phyloP scores from a whole-genome alignment of 2,113 vertebrate genomes.

The Riparia riparia region DNA sequence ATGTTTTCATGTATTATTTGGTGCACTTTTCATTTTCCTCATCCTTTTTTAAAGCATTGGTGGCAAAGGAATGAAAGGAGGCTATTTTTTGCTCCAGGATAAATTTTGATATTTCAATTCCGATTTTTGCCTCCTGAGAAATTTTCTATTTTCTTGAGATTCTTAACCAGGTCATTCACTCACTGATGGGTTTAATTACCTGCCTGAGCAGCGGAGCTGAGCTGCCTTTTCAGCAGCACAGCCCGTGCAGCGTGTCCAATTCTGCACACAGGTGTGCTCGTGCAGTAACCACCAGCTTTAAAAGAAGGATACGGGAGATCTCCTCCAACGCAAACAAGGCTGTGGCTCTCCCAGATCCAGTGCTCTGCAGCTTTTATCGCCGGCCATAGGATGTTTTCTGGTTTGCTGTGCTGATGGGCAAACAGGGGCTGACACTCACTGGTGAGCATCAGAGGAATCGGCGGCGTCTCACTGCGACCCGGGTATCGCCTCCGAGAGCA shows the following conservation, averaged over 20 bases:
- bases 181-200: slow-evolving; percentile 30
- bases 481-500: slow-evolving; percentile 21
- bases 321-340: slow-evolving; percentile 1
- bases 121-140: slow-evolving; percentile 57
- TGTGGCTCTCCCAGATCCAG: background rate
- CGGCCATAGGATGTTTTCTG: slow-evolving; percentile 8
- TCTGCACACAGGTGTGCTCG: background rate
- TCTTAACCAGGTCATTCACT: slow-evolving; percentile 49
- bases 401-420: background rate
- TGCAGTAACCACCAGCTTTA: background rate
- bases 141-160: slow-evolving; percentile 61
- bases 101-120: slow-evolving; percentile 66
- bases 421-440: background rate
- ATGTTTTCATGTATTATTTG: slow-evolving; percentile 71
- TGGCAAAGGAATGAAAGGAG: slow-evolving; percentile 58
- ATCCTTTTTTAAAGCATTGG: slow-evolving; percentile 29
- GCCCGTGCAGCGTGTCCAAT: background rate
- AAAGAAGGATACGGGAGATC: background rate
- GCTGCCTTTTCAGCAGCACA: background rate
- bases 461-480: background rate
- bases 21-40: slow-evolving; percentile 52
- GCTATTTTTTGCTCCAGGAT: slow-evolving; percentile 64
- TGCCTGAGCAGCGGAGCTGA: background rate
- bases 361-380: slow-evolving; percentile 6
- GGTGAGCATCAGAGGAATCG: background rate